Base-by-base conservation (phyloP, 2,113 vertebrate species). In the Labeo catla region DNA sequence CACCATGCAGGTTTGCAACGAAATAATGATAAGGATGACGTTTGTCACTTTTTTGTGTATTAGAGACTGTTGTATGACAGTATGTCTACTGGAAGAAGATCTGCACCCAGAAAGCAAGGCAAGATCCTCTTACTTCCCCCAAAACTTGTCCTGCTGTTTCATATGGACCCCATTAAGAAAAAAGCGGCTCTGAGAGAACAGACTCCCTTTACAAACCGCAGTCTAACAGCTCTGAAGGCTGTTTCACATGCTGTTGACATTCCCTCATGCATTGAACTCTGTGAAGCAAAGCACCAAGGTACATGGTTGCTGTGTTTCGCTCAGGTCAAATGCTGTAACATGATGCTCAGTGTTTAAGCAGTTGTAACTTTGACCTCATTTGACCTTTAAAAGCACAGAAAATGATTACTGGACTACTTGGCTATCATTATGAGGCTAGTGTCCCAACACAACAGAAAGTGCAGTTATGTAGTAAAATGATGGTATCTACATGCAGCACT, bases 131-230 rank as follows among this genome's bases (percentile, higher is more conserved):
- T 6, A 12, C 19, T 49, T 36, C 28, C 28, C 28, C 68, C 68
- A 72, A 72, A 54, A 49, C 72, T 49, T 52, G 76, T 12, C 68
- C 19, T 10, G 45, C 39, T n/a, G 2, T n/a, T 77, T 28, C 50
- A 54, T 36, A 77, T 77, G 76, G 28, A 77, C 7, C 28, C 15
- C 50, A 36, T 77, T 77, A 77, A 50, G 12, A 76, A 77, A 54
- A 45, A 16, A 9, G 34, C 2, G 4, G 16, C 8, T 72, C 68
- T 72, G 68, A 72, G 13, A 76, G 11, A 50, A 13, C 43, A 73
- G 19, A 47, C 70, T 6, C 15, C 10, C 36, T 68, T 16, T 4
- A 19, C 12, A 76, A 54, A 54, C 74, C 49, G 3, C 76, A 77
- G 76, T 77, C 49, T 28, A 50, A 12, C 73, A 76, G 73, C 21